phyloP scores from a whole-genome alignment of 2,888 invertebrate species.

The Machimus atricapillus region DNA sequence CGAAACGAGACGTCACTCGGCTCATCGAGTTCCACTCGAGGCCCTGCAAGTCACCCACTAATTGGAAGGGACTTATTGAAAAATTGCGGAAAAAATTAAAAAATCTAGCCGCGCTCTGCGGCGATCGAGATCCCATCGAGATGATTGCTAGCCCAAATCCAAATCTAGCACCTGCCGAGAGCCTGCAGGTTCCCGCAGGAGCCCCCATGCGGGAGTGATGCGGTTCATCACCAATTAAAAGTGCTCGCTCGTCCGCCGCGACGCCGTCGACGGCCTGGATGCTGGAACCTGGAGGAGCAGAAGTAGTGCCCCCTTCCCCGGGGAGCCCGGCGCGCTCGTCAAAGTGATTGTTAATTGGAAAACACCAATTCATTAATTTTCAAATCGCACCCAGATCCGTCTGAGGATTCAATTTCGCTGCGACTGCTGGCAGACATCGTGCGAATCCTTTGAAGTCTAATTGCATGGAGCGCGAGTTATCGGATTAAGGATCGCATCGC shows the following conservation, averaged over 20 bases:
- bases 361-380: slow-evolving; percentile 47
- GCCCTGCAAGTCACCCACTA: slow-evolving; percentile 37
- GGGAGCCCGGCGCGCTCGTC: background rate
- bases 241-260: background rate
- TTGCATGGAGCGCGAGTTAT: slow-evolving; percentile 17
- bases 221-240: slow-evolving; percentile 32
- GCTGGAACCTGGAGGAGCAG: background rate
- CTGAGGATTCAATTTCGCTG: slow-evolving; percentile 34
- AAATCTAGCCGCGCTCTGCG: background rate
- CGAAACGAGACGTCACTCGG: slow-evolving; percentile 1
- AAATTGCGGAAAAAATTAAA: slow-evolving; percentile 23
- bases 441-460: slow-evolving; percentile 34
- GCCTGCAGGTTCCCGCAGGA: background rate
- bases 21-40: background rate
- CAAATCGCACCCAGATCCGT: slow-evolving; percentile 41
- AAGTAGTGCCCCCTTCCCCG: background rate
- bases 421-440: slow-evolving; percentile 23
- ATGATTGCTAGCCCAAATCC: background rate
- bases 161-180: background rate
- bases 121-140: background rate
- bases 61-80: slow-evolving; percentile 37
- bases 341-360: slow-evolving; percentile 44
- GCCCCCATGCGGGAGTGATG: background rate
- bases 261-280: too few relatives aligned
- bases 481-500: background rate